Conservation (phyloP, 2,888 invertebrate species). For the Agrochola lychnidis region DNA sequence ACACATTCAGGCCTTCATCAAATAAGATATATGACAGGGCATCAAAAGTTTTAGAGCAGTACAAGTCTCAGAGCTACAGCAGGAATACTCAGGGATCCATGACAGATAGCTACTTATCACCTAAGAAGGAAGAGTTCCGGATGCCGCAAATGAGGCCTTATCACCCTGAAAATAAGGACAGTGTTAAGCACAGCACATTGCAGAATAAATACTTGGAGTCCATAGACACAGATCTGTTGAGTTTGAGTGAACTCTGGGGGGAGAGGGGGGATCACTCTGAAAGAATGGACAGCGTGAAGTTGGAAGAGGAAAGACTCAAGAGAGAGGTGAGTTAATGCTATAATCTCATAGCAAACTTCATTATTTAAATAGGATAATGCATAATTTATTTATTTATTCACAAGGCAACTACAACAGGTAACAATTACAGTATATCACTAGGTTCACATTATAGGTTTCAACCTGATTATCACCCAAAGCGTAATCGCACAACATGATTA, state of each 20-base stretch:
- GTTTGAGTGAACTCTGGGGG: slow-evolving; percentile 93
- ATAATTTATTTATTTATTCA: too few relatives aligned
- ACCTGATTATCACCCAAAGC: too few relatives aligned
- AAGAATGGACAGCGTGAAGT: slow-evolving; percentile 85
- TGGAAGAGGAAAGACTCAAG: slow-evolving; percentile 94
- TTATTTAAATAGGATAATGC: background rate
- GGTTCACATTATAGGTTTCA: too few relatives aligned
- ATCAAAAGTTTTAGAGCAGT: slow-evolving; percentile 85
- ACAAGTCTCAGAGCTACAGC: slow-evolving; percentile 80
- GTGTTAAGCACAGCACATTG: slow-evolving; percentile 69
- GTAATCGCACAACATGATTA: too few relatives aligned
- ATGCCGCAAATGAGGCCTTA: slow-evolving; percentile 86
- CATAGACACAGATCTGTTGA: slow-evolving; percentile 86
- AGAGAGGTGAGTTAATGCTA: slow-evolving; percentile 92
- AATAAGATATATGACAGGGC: slow-evolving; percentile 87
- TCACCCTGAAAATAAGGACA: slow-evolving; percentile 74
- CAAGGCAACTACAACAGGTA: too few relatives aligned
- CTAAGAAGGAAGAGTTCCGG: slow-evolving; percentile 83
- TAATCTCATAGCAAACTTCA: background rate
- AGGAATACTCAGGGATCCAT: slow-evolving; percentile 73
- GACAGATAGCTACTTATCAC: slow-evolving; percentile 75
- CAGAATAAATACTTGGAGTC: slow-evolving; percentile 81
- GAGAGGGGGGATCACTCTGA: slow-evolving; percentile 81
- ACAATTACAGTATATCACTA: too few relatives aligned
- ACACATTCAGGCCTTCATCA: slow-evolving; percentile 82